Conservation (phyloP, 2,888 invertebrate species). For the Calliscelio sp. region DNA sequence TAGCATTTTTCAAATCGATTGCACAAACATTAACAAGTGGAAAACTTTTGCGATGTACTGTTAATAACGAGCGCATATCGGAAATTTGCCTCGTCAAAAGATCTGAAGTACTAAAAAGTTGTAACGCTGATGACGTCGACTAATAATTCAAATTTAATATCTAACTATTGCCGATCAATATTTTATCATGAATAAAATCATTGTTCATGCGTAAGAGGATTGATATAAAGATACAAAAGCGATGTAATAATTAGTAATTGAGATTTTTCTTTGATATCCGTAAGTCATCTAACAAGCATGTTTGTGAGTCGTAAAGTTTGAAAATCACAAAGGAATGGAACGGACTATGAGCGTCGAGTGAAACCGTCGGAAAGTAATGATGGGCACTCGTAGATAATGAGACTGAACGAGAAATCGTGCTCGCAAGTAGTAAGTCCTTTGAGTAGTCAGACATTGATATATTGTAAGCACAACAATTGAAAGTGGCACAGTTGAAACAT, state of each 20-base stretch:
- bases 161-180: too few relatives aligned
- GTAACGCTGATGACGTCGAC: too few relatives aligned
- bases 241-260: constrained; percentile 43
- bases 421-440: constrained; percentile 66
- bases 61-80: too few relatives aligned
- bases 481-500: constrained; percentile 54
- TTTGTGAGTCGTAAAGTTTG: constrained; percentile 57
- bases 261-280: constrained; percentile 53
- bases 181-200: too few relatives aligned
- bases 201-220: too few relatives aligned
- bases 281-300: constrained; percentile 54
- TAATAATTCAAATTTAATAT: constrained; percentile 5
- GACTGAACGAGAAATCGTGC: constrained; percentile 66
- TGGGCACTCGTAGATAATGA: constrained; percentile 68
- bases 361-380: constrained; percentile 69
- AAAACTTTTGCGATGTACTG: too few relatives aligned
- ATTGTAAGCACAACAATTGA: constrained; percentile 65
- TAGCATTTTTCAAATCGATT: too few relatives aligned
- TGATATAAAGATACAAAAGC: too few relatives aligned
- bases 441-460: constrained; percentile 69
- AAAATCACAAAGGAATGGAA: constrained; percentile 64
- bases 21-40: too few relatives aligned
- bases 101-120: too few relatives aligned
- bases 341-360: constrained; percentile 54
- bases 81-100: too few relatives aligned